These are phyloP conservation scores for Isoperla grammatica DNA, from an alignment of 2,888 invertebrate species.

Conservation along the genomic window DNA sequence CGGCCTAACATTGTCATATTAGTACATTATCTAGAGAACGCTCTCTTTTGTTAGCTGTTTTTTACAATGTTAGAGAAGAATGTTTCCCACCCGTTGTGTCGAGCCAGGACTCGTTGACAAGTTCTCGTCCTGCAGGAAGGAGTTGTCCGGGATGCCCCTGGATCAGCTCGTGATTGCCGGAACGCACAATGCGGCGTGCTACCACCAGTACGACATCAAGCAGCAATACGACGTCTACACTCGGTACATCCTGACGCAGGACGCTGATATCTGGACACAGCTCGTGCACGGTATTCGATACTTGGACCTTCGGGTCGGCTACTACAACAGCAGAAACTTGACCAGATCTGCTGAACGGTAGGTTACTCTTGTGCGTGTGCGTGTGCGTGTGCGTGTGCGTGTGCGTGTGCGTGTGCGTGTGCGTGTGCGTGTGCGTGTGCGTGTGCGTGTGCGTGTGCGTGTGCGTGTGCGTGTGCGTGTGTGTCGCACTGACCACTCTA, in stretches of 20 bases:
- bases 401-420: background rate
- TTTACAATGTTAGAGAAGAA: too few species aligned
- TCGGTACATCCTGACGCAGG: conserved; percentile 57
- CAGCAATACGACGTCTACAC: conserved; percentile 42
- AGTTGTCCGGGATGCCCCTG: conserved; percentile 52
- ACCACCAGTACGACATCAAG: conserved; percentile 47
- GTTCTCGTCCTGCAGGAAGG: conserved; percentile 28
- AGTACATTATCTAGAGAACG: too few species aligned
- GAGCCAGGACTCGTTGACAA: too few species aligned
- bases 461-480: background rate
- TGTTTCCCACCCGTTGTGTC: too few species aligned
- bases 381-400: background rate
- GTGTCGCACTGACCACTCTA: too few species aligned
- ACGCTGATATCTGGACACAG: conserved; percentile 75
- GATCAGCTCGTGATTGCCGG: conserved; percentile 50
- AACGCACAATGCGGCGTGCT: conserved; percentile 57
- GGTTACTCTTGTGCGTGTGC: too few species aligned
- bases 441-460: background rate
- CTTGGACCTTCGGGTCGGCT: conserved; percentile 73
- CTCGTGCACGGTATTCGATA: conserved; percentile 80
- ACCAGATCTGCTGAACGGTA: conserved; percentile 19
- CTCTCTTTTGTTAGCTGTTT: too few species aligned
- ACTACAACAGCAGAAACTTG: conserved; percentile 45
- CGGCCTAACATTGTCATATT: too few species aligned
- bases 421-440: background rate